phyloP scores from a whole-genome alignment of 2,113 vertebrate species.

The Syngnathus typhle region DNA sequence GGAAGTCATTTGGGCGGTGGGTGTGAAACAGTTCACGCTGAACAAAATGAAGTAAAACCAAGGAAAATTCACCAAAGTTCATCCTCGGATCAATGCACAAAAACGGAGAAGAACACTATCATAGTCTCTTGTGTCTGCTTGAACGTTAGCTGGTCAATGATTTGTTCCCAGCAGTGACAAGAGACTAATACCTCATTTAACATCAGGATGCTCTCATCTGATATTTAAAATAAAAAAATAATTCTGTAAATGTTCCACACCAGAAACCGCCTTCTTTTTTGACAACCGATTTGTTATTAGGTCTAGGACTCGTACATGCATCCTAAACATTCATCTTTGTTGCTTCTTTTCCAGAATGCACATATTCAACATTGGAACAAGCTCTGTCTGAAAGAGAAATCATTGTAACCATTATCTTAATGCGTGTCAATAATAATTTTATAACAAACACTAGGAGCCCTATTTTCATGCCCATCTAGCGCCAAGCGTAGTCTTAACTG shows the following conservation, averaged over 20 bases:
- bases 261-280: slow-evolving; percentile 69
- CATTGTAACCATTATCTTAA: slow-evolving; percentile 7
- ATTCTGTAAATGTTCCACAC: slow-evolving; percentile 59
- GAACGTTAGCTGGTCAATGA: slow-evolving; percentile 17
- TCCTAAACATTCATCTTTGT: slow-evolving; percentile 26
- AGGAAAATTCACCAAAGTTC: slow-evolving; percentile 60
- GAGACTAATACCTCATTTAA: slow-evolving; percentile 66
- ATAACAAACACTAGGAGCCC: slow-evolving; percentile 29
- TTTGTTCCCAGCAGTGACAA: slow-evolving; percentile 19
- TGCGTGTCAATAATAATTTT: slow-evolving; percentile 20
- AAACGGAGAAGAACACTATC: slow-evolving; percentile 8
- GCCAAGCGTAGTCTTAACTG: too few relatives aligned
- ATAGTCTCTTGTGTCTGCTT: slow-evolving; percentile 21
- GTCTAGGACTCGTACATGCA: slow-evolving; percentile 28
- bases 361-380: slow-evolving; percentile 8
- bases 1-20: neutral
- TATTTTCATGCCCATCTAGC: too few relatives aligned
- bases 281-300: slow-evolving; percentile 58
- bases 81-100: slow-evolving; percentile 33
- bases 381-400: slow-evolving; percentile 8
- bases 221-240: slow-evolving; percentile 44
- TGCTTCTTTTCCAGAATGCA: slow-evolving; percentile 1
- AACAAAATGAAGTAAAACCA: slow-evolving; percentile 31
- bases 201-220: slow-evolving; percentile 62
- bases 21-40: neutral